Evolutionary conservation across 2,888 invertebrate genomes (phyloP), one percentile per base, ranked within the genome.

Genomic region (Aromia moschata): DNA sequence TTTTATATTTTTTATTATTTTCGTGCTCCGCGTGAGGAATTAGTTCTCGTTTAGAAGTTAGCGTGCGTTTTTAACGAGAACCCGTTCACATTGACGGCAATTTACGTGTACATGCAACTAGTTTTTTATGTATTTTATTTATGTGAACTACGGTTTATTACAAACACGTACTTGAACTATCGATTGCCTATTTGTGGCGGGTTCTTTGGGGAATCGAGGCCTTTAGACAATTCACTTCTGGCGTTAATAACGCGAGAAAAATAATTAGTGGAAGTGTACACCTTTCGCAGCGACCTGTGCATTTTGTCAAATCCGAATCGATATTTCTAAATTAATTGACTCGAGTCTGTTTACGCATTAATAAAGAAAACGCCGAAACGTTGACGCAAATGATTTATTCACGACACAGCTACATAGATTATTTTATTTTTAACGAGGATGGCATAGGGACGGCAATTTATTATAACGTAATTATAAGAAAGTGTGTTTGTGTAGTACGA

Each of bases 101-200:
- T 38, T 38, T 25, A 49, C 38, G 11, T n/a, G n/a, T 38, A 25
- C 49, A 49, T 49, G 38, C 49, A 49, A 49, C 49, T 33, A 40
- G 18, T 49, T 49, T 38, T 25, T 49, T 12, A 43, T 12, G 17
- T 49, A 25, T 30, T 38, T 10, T 38, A 49, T 38, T 49, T 15
- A 15, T 14, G 5, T 12, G 20, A 17, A 31, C n/a, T 40, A 4
- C 43, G 25, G 25, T 38, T 49, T 49, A 49, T 47, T 47, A 36
- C 33, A 45, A 12, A n/a, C 44, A 33, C 36, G 61, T 52, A 58
- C 61, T 62, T 62, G 58, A 62, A 62, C 58, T 62, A 62, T 62
- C 49, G 62, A 62, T 62, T 58, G 43, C 14, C 40, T 31, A 31
- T 45, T 44, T 55, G 12, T 38, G 45, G 55, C 20, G 30, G 12